phyloP scores from a whole-genome alignment of 2,113 vertebrate species.

The human (Homo sapiens) region DNA sequence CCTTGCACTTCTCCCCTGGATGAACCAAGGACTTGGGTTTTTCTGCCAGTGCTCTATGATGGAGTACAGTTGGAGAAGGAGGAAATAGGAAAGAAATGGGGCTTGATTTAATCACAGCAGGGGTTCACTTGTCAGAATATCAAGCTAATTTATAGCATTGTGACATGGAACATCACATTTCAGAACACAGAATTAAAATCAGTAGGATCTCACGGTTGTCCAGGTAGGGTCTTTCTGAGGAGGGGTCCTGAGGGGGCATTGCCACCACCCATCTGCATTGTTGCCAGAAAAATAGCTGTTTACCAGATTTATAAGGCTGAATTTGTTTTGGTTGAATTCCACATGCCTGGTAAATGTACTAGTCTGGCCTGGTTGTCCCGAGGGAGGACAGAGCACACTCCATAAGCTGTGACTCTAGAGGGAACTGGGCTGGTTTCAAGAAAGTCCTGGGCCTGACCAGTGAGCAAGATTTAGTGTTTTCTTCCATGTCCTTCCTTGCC shows the following conservation, averaged over 20 bases:
- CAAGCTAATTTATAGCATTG: neutral
- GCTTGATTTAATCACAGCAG: constrained; percentile 47
- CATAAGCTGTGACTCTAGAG: neutral
- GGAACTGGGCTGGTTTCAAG: neutral
- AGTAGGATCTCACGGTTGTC: neutral
- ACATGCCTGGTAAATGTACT: neutral
- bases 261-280: neutral
- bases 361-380: neutral
- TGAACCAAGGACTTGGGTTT: neutral
- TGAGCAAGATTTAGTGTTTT: neutral
- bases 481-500: neutral
- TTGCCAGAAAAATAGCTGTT: neutral
- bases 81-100: constrained; percentile 51
- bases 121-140: constrained; percentile 16
- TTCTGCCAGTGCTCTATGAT: neutral
- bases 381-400: neutral
- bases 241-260: neutral
- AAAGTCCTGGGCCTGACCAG: neutral
- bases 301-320: neutral
- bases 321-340: constrained; percentile 31
- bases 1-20: neutral
- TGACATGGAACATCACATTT: neutral
- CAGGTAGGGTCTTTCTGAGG: neutral
- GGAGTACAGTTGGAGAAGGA: neutral
- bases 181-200: neutral